Evolutionary conservation across 2,888 invertebrate species (phyloP).

Genomic region (Napeogenes sylphis): DNA sequence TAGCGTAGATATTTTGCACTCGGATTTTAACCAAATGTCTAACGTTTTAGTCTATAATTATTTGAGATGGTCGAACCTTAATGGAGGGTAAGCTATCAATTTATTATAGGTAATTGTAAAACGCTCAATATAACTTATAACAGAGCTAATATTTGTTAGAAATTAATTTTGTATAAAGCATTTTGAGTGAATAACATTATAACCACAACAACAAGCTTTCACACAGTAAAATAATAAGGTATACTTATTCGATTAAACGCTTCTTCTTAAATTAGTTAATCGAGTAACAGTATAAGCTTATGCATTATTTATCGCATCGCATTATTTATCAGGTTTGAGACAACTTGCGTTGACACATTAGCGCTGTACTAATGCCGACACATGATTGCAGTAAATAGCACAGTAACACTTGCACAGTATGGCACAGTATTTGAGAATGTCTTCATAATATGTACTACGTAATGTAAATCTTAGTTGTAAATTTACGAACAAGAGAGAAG

Average conservation of each 20-base stretch:
- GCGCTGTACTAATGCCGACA: constrained; percentile 23
- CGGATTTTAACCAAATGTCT: too few relatives aligned
- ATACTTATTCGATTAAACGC: not conserved
- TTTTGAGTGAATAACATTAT: not conserved
- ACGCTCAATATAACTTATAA: not conserved
- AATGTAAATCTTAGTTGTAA: not conserved
- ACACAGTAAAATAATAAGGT: not conserved
- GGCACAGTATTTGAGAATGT: constrained; percentile 10
- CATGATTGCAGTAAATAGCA: constrained; percentile 23
- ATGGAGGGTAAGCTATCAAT: too few relatives aligned
- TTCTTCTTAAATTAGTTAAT: not conserved
- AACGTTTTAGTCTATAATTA: too few relatives aligned
- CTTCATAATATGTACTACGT: not conserved
- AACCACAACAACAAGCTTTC: not conserved
- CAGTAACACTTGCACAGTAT: constrained; percentile 21
- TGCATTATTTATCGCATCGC: constrained; percentile 2
- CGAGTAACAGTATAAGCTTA: not conserved
- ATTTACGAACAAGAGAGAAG: not conserved
- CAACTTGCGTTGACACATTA: constrained; percentile 13
- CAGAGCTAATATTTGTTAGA: not conserved
- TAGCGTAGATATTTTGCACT: too few relatives aligned
- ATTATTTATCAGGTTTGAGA: not conserved
- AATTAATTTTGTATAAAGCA: not conserved
- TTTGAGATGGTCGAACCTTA: too few relatives aligned
- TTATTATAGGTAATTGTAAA: not conserved